Percentiles rank a stretch among this genome's conserved stretches.
These are phyloP conservation scores for Acleris holmiana DNA, from an alignment of 2,888 invertebrate species.

Conservation along the genomic window DNA sequence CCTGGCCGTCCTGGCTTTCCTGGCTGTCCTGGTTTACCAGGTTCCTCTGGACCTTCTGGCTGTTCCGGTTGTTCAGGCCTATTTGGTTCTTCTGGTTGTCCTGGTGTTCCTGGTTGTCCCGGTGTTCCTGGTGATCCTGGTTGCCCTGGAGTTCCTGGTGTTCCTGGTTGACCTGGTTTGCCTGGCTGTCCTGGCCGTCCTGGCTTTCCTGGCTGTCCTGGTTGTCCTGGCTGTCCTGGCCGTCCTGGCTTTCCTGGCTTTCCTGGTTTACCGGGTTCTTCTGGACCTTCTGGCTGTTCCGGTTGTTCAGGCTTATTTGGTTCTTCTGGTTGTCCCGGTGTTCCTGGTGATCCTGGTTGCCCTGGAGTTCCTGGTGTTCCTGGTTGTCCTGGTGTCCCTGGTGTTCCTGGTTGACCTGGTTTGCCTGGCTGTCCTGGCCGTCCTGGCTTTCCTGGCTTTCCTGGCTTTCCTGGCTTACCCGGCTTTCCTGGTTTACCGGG, in stretches of 20 bases:
- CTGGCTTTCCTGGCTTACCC: not conserved
- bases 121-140: not conserved
- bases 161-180: not conserved
- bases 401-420: not conserved
- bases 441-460: not conserved
- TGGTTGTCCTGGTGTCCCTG: not conserved
- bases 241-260: not conserved
- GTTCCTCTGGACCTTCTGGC: not conserved
- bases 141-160: not conserved
- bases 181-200: not conserved
- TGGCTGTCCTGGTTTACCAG: not conserved
- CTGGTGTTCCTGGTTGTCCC: not conserved
- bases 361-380: not conserved
- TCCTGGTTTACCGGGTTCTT: not conserved
- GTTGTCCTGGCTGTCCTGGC: not conserved
- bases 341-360: not conserved
- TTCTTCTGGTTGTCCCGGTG: not conserved
- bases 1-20: not conserved
- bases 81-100: not conserved
- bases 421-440: not conserved
- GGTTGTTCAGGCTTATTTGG: not conserved
- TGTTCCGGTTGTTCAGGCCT: not conserved
- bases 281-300: not conserved
- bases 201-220: not conserved
- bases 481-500: not conserved